These are phyloP conservation scores for Drosophila barbarae DNA, from an alignment of 2,888 invertebrate genomes.

Conservation along the genomic window DNA sequence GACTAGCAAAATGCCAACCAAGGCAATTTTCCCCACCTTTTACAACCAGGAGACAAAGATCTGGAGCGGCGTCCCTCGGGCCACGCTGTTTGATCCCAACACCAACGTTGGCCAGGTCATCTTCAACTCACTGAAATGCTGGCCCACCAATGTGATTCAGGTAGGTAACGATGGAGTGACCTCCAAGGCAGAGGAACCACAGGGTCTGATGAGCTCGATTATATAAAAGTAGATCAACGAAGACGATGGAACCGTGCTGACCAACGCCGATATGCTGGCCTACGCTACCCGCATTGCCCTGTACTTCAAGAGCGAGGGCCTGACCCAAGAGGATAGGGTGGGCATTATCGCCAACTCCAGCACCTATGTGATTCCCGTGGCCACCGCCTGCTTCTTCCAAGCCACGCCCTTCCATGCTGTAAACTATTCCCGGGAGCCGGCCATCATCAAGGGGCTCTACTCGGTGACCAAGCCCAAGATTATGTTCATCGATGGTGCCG, in stretches of 20 bases:
- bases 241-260: conserved; percentile 43
- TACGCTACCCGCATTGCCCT: conserved; percentile 47
- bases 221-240: conserved; percentile 46
- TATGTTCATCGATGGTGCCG: conserved; percentile 61
- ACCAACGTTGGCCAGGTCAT: conserved; percentile 41
- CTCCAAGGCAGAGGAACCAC: background rate
- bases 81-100: conserved; percentile 25
- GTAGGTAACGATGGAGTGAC: conserved; percentile 29
- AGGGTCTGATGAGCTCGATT: conserved; percentile 19
- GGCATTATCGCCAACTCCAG: conserved; percentile 43
- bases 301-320: conserved; percentile 38
- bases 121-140: conserved; percentile 24
- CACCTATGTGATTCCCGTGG: conserved; percentile 41
- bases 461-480: conserved; percentile 58
- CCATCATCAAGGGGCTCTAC: conserved; percentile 41
- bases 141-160: conserved; percentile 49
- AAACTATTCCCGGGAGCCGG: conserved; percentile 40
- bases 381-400: conserved; percentile 43
- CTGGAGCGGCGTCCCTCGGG: conserved; percentile 49
- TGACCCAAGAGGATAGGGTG: conserved; percentile 49
- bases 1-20: conserved; percentile 46
- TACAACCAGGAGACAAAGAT: conserved; percentile 51
- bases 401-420: conserved; percentile 57
- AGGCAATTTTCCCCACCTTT: conserved; percentile 47
- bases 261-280: conserved; percentile 32